Evolutionary conservation across 1,140 invertebrate genomes (phyloP), one percentile per base, ranked within the genome.

Genomic region (Episyrphus balteatus): DNA sequence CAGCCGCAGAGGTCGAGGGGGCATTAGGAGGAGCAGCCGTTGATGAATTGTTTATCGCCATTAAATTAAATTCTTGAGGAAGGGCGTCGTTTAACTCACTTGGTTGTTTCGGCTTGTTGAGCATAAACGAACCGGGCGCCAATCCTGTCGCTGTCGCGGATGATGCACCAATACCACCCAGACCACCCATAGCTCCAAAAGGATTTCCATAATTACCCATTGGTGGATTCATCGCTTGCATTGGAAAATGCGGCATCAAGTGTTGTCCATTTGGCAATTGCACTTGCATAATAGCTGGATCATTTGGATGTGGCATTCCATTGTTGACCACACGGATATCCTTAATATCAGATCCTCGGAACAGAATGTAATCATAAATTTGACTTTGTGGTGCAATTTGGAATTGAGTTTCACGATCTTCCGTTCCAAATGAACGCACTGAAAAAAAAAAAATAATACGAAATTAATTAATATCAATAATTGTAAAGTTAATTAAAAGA

Each of bases 351-450:
- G 88, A 85, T 26, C 94, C 96, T 53, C 95, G 76, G 73, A 99
- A 99, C 44, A 99, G 82, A 55, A 99, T 99, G 69, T 95, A 98
- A 61, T 99, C 96, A 73, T 98, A 99, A 32, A 99, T 84, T 72
- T 98, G 93, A 75, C 92, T 92, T 66, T 96, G 86, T 37, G 93
- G 87, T 37, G 88, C 84, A 33, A 99, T 92, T 48, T 90, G 91
- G 66, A 86, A 86, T 63, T 92, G 86, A 18, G 92, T 90, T 51
- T 92, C 88, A 36, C 96, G 76, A 66, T 98, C 92, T 75, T 99
- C 96, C 26, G 96, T 99, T 26, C 96, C 96, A 79, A 96, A 99
- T 6, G 95, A 98, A 55, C 92, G 82, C 45, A 99, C 96, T 99
- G 73, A 26, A 80, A 78, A 61, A 51, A 66, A 51, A 68, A 67